Conservation (phyloP, 1,140 invertebrate species). For the Mycetomoellerius zeteki region DNA sequence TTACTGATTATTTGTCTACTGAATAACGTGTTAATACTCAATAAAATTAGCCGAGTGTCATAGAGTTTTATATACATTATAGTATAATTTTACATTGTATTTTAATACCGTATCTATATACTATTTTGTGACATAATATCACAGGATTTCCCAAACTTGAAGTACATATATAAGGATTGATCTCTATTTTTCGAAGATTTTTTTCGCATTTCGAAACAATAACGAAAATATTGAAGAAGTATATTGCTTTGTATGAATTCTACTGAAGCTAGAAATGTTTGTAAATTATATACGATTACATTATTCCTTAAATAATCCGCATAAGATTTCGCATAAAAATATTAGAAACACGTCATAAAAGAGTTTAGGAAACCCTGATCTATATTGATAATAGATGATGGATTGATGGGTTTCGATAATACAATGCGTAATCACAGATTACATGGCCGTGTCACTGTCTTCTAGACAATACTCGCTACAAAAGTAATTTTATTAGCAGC, state of each 20-base stretch:
- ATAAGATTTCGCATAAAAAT: too few relatives aligned
- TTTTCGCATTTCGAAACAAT: neutral
- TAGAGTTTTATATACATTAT: conserved; percentile 52
- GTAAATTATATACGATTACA: neutral
- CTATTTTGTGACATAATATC: conserved; percentile 3
- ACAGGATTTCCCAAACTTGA: conserved; percentile 52
- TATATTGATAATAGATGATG: conserved; percentile 29
- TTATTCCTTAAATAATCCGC: neutral
- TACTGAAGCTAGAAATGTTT: conserved; percentile 10
- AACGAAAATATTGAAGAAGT: neutral
- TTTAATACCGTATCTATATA: conserved; percentile 14
- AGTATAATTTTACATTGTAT: conserved; percentile 40
- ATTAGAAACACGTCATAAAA: neutral
- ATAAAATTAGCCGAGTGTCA: conserved; percentile 37
- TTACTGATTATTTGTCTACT: conserved; percentile 47
- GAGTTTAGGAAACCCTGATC: conserved; percentile 48
- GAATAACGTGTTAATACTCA: conserved; percentile 25
- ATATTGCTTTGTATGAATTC: neutral
- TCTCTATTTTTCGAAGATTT: neutral
- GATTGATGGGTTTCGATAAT: conserved; percentile 56
- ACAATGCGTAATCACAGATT: conserved; percentile 71
- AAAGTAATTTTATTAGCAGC: conserved; percentile 58
- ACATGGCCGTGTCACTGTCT: conserved; percentile 62
- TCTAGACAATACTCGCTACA: conserved; percentile 68
- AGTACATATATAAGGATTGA: neutral